Percentiles rank a stretch among this genome's conserved stretches.
Evolutionary conservation across 2,797 vertebrate species (phyloP).

Genomic region (Liasis olivaceus): DNA sequence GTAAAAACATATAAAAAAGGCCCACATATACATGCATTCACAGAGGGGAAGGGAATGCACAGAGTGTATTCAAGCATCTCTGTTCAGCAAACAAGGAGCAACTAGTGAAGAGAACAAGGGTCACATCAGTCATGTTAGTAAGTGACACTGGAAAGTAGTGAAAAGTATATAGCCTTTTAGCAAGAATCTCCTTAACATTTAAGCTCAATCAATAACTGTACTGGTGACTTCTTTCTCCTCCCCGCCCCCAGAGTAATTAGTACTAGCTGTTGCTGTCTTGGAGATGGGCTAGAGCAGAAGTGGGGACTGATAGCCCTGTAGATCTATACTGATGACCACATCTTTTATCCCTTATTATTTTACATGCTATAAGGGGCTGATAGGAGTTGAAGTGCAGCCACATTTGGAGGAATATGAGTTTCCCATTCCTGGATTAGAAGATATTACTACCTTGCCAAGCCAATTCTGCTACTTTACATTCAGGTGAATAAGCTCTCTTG

Average conservation of each 20-base stretch:
- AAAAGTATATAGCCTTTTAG: background rate
- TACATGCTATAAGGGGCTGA: background rate
- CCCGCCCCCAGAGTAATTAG: background rate
- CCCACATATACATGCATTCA: slow-evolving; percentile 34
- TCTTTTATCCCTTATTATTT: background rate
- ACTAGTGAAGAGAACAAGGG: background rate
- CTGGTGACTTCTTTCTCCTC: background rate
- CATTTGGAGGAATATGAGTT: background rate
- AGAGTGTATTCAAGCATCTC: background rate
- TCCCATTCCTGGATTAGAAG: background rate
- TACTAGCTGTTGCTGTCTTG: background rate
- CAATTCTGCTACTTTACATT: background rate
- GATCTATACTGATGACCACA: background rate
- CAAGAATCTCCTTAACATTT: background rate
- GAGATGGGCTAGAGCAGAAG: background rate
- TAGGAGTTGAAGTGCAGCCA: background rate
- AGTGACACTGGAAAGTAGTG: background rate
- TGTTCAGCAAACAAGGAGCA: background rate
- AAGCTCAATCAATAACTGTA: background rate
- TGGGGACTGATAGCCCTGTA: background rate
- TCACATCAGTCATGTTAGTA: background rate
- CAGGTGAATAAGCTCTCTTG: background rate
- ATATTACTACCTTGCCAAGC: background rate
- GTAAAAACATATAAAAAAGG: slow-evolving; percentile 65
- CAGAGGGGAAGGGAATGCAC: background rate